Evolutionary conservation across 2,113 vertebrate species (phyloP).

Genomic region (Indri indri): DNA sequence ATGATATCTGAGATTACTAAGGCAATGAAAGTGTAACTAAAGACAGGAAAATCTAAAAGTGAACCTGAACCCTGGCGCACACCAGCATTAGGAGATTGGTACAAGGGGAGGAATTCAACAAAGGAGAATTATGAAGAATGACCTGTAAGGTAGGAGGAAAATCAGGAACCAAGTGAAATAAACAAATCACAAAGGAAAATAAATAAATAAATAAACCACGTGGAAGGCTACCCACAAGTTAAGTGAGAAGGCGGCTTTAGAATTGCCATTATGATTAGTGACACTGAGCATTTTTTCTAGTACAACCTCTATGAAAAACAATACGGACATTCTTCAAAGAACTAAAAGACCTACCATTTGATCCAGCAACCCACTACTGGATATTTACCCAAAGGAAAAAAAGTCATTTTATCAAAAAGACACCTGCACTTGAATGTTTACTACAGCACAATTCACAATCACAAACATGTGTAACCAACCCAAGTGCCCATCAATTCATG

Average conservation of each 20-base stretch:
- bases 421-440: too few species aligned
- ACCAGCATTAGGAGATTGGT: background rate
- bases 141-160: background rate
- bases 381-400: too few species aligned
- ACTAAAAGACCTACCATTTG: too few species aligned
- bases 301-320: too few species aligned
- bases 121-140: background rate
- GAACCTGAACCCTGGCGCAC: background rate
- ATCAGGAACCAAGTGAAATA: background rate
- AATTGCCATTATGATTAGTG: too few species aligned
- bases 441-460: too few species aligned
- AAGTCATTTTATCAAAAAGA: too few species aligned
- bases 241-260: background rate
- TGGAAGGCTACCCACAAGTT: background rate
- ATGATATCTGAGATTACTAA: background rate
- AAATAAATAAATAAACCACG: background rate
- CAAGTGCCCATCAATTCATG: too few species aligned
- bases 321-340: too few species aligned
- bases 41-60: background rate
- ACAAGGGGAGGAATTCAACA: background rate
- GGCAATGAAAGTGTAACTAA: background rate
- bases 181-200: background rate
- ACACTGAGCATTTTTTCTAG: too few species aligned
- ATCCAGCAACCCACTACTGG: too few species aligned
- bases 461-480: too few species aligned